Evolutionary conservation across 2,888 invertebrate genomes (phyloP).

Genomic region (Autographa pulchrina): DNA sequence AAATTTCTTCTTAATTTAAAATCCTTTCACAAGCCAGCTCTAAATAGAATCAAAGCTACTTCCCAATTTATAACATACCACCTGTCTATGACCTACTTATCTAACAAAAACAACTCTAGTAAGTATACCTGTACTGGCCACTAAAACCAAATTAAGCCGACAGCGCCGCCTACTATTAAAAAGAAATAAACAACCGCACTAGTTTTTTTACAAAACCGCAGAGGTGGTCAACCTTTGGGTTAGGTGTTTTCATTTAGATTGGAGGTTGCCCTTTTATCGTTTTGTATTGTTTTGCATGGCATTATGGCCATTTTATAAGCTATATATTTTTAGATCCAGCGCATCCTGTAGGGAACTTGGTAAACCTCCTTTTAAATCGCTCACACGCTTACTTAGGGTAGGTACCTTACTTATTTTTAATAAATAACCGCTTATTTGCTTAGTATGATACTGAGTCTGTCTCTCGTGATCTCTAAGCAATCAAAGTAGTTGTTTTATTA

Average conservation of each 20-base stretch:
- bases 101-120: conserved; percentile 19
- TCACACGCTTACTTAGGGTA: too few species aligned
- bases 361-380: too few species aligned
- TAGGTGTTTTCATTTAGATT: background rate
- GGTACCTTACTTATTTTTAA: too few species aligned
- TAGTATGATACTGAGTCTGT: too few species aligned
- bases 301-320: background rate
- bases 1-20: background rate
- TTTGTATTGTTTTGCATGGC: background rate
- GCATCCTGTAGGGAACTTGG: too few species aligned
- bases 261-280: background rate
- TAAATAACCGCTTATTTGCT: too few species aligned
- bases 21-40: background rate
- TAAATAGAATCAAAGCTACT: background rate
- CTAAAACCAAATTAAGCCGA: conserved; percentile 19
- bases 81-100: conserved; percentile 12
- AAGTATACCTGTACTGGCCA: conserved; percentile 21
- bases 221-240: conserved; percentile 30
- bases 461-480: too few species aligned
- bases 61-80: background rate
- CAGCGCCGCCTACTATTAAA: conserved; percentile 18
- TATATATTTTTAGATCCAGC: too few species aligned
- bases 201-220: conserved; percentile 18
- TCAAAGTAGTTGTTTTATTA: too few species aligned
- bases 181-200: conserved; percentile 20